Evolutionary conservation across 30 jellyfish, hydroid and myxozoan species (phyloP), one percentile per base, ranked within the genome.

Genomic region (Catostylus mosaicus): DNA sequence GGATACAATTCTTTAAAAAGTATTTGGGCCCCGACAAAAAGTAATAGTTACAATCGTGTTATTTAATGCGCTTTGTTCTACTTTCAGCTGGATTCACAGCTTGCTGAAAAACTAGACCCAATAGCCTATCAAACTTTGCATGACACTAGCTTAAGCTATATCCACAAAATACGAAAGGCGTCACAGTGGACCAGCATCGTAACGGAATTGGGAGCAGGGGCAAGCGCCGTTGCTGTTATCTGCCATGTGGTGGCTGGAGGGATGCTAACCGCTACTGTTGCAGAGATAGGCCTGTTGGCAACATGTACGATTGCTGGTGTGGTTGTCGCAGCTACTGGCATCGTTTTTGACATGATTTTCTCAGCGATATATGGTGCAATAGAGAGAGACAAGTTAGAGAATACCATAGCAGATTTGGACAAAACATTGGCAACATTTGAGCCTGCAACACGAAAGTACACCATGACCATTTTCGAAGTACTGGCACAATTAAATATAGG

Each of bases 341-440:
- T 67, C 1, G 79, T 19, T 5, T 10, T 30, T 20, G 60, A 67
- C 50, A 26, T 36, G 60, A 67, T 67, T 0, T 18, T 67, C 32
- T 67, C 79, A 24, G 79, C 79, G 5, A 67, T 67, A 24, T 29
- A 7, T 29, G 79, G 79, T 4, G 64, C 79, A 67, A 2, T 67
- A 0, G 79, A 67, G 59, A 67, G 59, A 26, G 20, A 36, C n/a
- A 67, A 67, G 32, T 31, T 67, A 20, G 79, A 67, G 37, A 34
- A 30, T 1, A 19, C 59, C 19, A 67, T 67, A 36, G 37, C 33
- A 11, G 79, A 67, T 20, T 57, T 67, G 27, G 63, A 67, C 2
- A 32, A 14, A 30, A 31, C 52, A 0, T 4, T 30, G 27, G 0
- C 5, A n/a, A 30, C 31, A 1, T 67, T 67, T n/a, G 79, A 67